A percentile compares a stretch with the other conserved stretches of the same genome.
Conservation (phyloP, 2,888 invertebrate genomes). For the Euproctis similis region DNA sequence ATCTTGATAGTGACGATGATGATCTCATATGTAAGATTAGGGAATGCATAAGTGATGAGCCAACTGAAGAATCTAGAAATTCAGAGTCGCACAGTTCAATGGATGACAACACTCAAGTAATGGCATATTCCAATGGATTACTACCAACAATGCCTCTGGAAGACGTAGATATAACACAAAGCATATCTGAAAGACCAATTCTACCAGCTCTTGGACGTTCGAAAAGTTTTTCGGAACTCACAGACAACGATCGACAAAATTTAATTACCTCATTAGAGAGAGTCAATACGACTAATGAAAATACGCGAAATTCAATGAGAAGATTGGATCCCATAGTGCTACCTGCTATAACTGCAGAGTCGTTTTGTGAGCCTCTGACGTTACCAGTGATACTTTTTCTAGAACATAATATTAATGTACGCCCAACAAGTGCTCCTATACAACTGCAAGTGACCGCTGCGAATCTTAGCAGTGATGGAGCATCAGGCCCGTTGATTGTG, state of each 20-base stretch:
- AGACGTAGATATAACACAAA: conserved; percentile 33
- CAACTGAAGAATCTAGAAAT: conserved; percentile 32
- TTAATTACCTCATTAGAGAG: conserved; percentile 45
- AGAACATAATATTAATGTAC: conserved; percentile 63
- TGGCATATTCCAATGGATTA: conserved; percentile 34
- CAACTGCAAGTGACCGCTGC: conserved; percentile 66
- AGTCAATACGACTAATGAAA: conserved; percentile 47
- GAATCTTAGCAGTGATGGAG: conserved; percentile 57
- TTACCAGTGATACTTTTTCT: conserved; percentile 65
- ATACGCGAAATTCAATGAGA: conserved; percentile 61
- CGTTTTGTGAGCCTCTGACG: conserved; percentile 54
- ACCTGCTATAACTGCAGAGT: conserved; percentile 50
- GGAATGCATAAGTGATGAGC: conserved; percentile 43
- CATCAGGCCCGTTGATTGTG: conserved; percentile 60
- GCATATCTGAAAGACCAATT: conserved; percentile 31
- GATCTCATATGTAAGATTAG: conserved; percentile 68
- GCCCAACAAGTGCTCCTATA: conserved; percentile 66
- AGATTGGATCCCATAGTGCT: conserved; percentile 62
- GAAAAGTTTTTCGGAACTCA: conserved; percentile 59
- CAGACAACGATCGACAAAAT: conserved; percentile 39
- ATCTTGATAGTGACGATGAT: conserved; percentile 59
- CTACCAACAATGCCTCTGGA: conserved; percentile 34
- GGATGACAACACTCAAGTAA: conserved; percentile 60
- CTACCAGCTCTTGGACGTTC: conserved; percentile 44
- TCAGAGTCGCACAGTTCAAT: conserved; percentile 48